A percentile compares a stretch with the other conserved stretches of the same genome.
phyloP scores from a whole-genome alignment of 2,113 vertebrate genomes.

The Catharus bicknelli region DNA sequence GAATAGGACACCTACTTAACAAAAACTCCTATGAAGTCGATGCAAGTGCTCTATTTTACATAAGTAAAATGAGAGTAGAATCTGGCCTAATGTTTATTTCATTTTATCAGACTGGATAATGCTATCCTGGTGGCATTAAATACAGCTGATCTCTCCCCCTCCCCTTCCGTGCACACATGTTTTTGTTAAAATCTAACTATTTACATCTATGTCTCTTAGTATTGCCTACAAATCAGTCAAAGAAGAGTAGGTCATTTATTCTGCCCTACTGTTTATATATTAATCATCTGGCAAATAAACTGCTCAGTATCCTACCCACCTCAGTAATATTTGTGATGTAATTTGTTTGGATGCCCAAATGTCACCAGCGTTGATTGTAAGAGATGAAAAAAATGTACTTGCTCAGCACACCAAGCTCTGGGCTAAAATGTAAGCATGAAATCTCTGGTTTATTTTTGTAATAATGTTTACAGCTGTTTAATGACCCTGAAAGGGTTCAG shows the following conservation, averaged over 20 bases:
- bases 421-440: constrained; percentile 86
- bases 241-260: constrained; percentile 55
- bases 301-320: constrained; percentile 77
- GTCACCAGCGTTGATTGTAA: constrained; percentile 81
- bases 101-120: constrained; percentile 40
- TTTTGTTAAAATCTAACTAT: constrained; percentile 69
- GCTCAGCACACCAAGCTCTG: constrained; percentile 82
- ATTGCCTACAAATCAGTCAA: constrained; percentile 68
- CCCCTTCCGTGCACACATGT: neutral
- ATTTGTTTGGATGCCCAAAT: constrained; percentile 82
- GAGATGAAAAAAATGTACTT: constrained; percentile 81
- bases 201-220: constrained; percentile 62
- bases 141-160: constrained; percentile 13
- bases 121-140: constrained; percentile 53
- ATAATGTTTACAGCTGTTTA: constrained; percentile 88
- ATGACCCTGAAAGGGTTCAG: constrained; percentile 86
- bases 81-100: constrained; percentile 44
- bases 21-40: neutral
- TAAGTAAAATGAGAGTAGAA: constrained; percentile 26
- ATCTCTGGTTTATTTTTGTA: constrained; percentile 87
- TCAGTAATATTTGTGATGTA: constrained; percentile 77
- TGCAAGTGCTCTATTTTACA: neutral
- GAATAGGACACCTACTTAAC: neutral
- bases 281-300: constrained; percentile 82
- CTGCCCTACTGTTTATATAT: constrained; percentile 68